These are phyloP conservation scores for Xiphophorus birchmanni DNA, from an alignment of 2,797 vertebrate species.

Conservation along the genomic window DNA sequence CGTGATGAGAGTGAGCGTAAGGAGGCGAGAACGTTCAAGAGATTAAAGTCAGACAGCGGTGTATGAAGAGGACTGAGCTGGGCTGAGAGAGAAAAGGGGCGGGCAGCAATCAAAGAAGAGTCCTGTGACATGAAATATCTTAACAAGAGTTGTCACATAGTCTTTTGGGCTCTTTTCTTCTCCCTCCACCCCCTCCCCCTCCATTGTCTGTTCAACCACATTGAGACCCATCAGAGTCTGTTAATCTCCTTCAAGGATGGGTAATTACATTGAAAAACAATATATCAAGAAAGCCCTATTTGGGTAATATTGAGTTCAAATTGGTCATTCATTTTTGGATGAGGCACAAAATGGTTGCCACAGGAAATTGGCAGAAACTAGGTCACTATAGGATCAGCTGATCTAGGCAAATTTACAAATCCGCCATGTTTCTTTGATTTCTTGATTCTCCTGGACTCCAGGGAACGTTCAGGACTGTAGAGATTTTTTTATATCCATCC, in stretches of 20 bases:
- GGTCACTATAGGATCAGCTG: background rate
- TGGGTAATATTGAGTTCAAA: slow-evolving; percentile 47
- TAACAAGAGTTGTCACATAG: slow-evolving; percentile 55
- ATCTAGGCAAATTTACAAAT: no score
- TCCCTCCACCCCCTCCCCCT: slow-evolving; percentile 19
- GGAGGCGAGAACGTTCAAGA: slow-evolving; percentile 26
- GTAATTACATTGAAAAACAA: slow-evolving; percentile 62
- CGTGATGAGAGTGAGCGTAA: slow-evolving; percentile 20
- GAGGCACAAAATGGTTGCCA: slow-evolving; percentile 40
- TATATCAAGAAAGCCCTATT: slow-evolving; percentile 44
- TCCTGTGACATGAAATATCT: slow-evolving; percentile 58
- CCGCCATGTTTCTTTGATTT: background rate
- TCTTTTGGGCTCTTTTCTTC: background rate
- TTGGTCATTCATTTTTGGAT: slow-evolving; percentile 63
- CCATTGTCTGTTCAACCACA: slow-evolving; percentile 34
- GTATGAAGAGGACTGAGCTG: slow-evolving; percentile 33
- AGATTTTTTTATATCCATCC: background rate
- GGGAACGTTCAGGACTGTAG: background rate
- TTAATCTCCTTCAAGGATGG: slow-evolving; percentile 71
- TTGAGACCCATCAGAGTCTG: slow-evolving; percentile 43
- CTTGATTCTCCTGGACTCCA: background rate
- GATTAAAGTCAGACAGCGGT: slow-evolving; percentile 43
- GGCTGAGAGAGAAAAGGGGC: slow-evolving; percentile 29
- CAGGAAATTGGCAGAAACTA: slow-evolving; percentile 1
- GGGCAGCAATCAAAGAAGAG: slow-evolving; percentile 34